phyloP scores from a whole-genome alignment of 2,888 invertebrate genomes.

The Melieria omissa region DNA sequence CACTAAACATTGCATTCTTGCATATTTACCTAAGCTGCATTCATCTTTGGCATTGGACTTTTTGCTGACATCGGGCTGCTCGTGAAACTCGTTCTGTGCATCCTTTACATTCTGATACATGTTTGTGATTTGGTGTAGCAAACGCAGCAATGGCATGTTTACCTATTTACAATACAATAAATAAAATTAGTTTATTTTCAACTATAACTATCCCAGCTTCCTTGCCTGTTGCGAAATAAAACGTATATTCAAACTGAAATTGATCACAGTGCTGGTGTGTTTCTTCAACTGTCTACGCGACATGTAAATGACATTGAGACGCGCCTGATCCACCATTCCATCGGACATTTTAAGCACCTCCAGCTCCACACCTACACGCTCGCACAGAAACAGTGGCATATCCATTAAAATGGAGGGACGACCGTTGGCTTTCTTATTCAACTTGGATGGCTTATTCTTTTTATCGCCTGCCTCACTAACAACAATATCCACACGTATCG shows the following conservation, averaged over 20 bases:
- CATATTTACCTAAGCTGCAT: conserved; percentile 71
- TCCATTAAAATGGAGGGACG: conserved; percentile 59
- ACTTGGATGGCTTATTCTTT: conserved; percentile 66
- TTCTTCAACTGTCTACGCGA: conserved; percentile 88
- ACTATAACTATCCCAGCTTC: no score
- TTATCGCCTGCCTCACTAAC: conserved; percentile 84
- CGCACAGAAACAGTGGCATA: conserved; percentile 89
- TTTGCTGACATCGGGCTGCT: conserved; percentile 70
- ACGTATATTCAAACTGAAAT: conserved; percentile 87
- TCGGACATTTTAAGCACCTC: conserved; percentile 91
- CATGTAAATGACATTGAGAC: conserved; percentile 86
- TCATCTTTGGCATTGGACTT: conserved; percentile 71
- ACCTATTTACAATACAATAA: conserved; percentile 68
- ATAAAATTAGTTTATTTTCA: not conserved
- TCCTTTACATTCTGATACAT: conserved; percentile 98
- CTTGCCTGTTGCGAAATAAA: conserved; percentile 90
- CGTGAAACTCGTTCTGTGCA: conserved; percentile 89
- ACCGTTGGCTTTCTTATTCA: conserved; percentile 58
- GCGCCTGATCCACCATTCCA: conserved; percentile 86
- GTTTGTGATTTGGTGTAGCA: conserved; percentile 95
- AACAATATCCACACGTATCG: conserved; percentile 92
- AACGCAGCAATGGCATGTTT: conserved; percentile 92
- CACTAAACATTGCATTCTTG: not conserved
- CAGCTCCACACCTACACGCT: conserved; percentile 88
- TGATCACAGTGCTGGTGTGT: conserved; percentile 90